Percentiles rank a stretch among this genome's conserved stretches.
Conservation (phyloP, 2,113 vertebrate species). For the Scomber colias region DNA sequence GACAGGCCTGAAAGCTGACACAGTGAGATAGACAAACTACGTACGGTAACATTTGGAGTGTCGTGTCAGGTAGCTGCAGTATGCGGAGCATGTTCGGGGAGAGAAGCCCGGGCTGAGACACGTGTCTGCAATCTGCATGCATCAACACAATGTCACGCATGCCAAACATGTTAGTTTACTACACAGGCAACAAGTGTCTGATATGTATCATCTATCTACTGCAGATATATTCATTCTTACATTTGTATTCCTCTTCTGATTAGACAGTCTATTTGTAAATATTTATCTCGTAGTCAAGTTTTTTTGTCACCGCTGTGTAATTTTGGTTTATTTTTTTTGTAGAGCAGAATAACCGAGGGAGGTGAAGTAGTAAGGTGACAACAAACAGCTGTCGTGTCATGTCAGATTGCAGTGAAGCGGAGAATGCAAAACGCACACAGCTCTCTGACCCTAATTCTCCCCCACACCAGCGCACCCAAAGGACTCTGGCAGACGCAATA, state of each 20-base stretch:
- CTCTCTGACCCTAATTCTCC: conserved; percentile 62
- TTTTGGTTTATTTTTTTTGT: conserved; percentile 15
- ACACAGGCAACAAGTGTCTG: not conserved
- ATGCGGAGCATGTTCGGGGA: conserved; percentile 60
- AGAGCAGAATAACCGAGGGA: not conserved
- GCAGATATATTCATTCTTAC: not conserved
- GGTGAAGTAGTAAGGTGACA: conserved; percentile 43
- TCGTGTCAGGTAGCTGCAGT: conserved; percentile 73
- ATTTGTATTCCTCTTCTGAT: not conserved
- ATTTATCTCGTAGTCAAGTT: conserved; percentile 5
- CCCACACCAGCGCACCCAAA: conserved; percentile 45
- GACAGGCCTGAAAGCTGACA: conserved; percentile 69
- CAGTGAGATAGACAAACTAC: conserved; percentile 45
- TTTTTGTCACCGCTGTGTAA: not conserved
- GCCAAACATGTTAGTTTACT: conserved; percentile 61
- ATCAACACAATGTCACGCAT: conserved; percentile 69
- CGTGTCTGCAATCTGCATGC: conserved; percentile 65
- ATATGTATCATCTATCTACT: conserved; percentile 6
- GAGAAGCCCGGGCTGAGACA: conserved; percentile 60
- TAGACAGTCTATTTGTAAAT: conserved; percentile 1
- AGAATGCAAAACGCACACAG: conserved; percentile 45
- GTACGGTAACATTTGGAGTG: conserved; percentile 66
- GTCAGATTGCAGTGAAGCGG: conserved; percentile 57
- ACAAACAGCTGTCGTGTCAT: conserved; percentile 74
- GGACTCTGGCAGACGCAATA: conserved; percentile 43